Evolutionary conservation across 1,140 invertebrate genomes (phyloP), one percentile per base, ranked within the genome.

Genomic region (Ceratina calcarata): DNA sequence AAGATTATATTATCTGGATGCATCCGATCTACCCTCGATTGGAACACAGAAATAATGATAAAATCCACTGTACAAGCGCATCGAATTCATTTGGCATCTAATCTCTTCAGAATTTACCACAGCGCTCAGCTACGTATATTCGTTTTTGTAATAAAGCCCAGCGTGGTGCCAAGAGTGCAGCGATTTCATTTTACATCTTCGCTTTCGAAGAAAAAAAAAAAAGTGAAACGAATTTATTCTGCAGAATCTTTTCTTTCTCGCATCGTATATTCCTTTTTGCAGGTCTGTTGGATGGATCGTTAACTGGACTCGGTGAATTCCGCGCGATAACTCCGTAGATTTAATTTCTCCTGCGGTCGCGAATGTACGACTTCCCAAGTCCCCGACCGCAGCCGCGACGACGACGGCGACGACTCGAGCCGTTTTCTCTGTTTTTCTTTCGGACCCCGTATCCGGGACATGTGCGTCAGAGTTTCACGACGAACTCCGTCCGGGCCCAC

Each of bases 361-460:
- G n/a, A 79, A 79, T 79, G 62, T 79, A 79, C 69, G 77, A 79
- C 77, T 79, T 79, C 77, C 77, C 77, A 27, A 79, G 77, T 58
- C 60, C 73, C 22, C 18, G 77, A 79, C 69, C 77, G 55, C 77
- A 74, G 58, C 24, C 69, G 51, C 49, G 20, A 32, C 67, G 57
- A 71, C 45, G 55, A 71, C 45, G 24, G 27, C n/a, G 45, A 53
- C 60, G 6, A 37, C 27, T 16, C 53, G 24, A 32, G 15, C 16
- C 37, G 12, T n/a, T 66, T 45, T 58, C n/a, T 32, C 15, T 74
- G 61, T 79, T 79, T 79, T 73, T 68, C 69, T 79, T 73, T 68
- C 57, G 37, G 80, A 27, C 71, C 53, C 73, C 57, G 70, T 78
- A 78, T 81, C 79, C 82, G 82, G 73, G 67, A 83, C 82, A 81